Evolutionary conservation across 2,888 invertebrate species (phyloP).

Genomic region (Ectemnius cavifrons): DNA sequence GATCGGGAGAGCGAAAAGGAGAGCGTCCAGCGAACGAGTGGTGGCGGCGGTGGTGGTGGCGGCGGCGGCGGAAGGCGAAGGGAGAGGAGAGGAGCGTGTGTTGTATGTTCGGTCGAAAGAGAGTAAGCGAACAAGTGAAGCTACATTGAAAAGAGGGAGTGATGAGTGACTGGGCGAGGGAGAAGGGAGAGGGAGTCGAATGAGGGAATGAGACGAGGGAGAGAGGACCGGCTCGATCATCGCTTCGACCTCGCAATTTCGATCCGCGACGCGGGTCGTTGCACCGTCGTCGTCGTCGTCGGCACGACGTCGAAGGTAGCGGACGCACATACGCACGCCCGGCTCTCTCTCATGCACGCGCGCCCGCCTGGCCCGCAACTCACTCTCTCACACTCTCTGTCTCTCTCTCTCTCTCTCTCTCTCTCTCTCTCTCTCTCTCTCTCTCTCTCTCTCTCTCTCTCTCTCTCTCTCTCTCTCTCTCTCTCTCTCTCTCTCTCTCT

Average conservation of each 20-base stretch:
- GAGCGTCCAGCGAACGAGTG: neutral
- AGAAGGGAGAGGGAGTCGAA: neutral
- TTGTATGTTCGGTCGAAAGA: conserved; percentile 2
- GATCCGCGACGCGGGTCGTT: conserved; percentile 53
- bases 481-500: neutral
- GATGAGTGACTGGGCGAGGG: neutral
- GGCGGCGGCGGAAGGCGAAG: neutral
- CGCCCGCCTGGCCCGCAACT: neutral
- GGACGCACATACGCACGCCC: conserved; percentile 20
- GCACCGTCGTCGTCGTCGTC: conserved; percentile 44
- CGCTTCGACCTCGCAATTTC: conserved; percentile 63
- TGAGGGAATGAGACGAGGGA: neutral
- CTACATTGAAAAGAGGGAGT: conserved; percentile 3
- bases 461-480: neutral
- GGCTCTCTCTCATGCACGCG: conserved; percentile 15
- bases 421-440: neutral
- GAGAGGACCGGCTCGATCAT: conserved; percentile 57
- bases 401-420: neutral
- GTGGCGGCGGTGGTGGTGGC: neutral
- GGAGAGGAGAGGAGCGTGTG: neutral
- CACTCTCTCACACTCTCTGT: neutral
- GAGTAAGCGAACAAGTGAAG: conserved; percentile 2
- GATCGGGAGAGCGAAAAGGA: neutral
- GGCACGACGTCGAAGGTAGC: conserved; percentile 57
- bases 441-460: neutral